Percentiles rank a stretch among this genome's conserved stretches.
phyloP scores from a whole-genome alignment of 2,113 vertebrate genomes.

The Pterocles orientalis region DNA sequence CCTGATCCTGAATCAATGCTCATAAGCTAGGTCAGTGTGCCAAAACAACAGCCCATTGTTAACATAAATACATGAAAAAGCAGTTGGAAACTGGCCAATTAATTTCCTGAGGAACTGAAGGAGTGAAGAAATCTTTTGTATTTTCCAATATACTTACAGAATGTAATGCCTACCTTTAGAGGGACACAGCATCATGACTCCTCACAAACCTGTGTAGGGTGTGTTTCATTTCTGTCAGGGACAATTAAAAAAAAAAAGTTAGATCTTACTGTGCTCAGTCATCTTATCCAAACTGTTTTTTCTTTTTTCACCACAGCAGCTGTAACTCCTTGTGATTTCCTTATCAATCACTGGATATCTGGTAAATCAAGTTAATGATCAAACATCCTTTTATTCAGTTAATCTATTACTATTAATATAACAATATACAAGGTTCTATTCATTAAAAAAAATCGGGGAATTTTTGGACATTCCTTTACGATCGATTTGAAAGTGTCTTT shows the following conservation, averaged over 20 bases:
- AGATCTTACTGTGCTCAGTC: background rate
- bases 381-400: background rate
- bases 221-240: background rate
- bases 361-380: background rate
- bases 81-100: constrained; percentile 23
- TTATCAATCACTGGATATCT: background rate
- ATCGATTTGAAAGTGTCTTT: background rate
- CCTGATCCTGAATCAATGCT: background rate
- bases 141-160: background rate
- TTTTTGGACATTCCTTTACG: background rate
- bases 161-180: background rate
- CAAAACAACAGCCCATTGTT: background rate
- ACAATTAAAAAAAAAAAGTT: background rate
- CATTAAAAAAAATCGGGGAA: background rate
- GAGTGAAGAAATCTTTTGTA: background rate
- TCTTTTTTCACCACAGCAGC: background rate
- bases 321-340: background rate
- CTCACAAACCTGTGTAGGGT: background rate
- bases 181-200: background rate
- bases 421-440: background rate
- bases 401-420: background rate
- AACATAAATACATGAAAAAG: constrained; percentile 5
- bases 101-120: constrained; percentile 27
- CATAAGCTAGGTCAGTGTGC: background rate
- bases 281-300: background rate